A percentile compares a stretch with the other conserved stretches of the same genome.
phyloP scores from a whole-genome alignment of 2,113 vertebrate genomes.

The Pardalotus punctatus region DNA sequence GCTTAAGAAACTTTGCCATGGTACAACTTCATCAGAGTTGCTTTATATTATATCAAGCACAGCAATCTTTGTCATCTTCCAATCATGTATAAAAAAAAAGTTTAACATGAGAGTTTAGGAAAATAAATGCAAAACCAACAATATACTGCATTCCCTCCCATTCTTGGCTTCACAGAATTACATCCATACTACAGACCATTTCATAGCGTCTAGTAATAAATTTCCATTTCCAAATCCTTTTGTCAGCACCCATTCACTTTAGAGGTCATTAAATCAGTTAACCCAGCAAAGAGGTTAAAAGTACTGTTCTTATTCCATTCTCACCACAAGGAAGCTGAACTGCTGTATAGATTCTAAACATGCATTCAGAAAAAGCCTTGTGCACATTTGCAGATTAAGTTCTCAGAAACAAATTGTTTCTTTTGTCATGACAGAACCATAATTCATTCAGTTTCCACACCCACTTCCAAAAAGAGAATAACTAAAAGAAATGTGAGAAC shows the following conservation, averaged over 20 bases:
- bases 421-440: conserved; percentile 46
- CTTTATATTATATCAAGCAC: background rate
- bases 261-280: conserved; percentile 44
- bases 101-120: background rate
- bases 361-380: conserved; percentile 2
- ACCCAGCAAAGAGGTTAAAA: conserved; percentile 39
- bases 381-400: conserved; percentile 3
- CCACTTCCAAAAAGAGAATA: conserved; percentile 48
- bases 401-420: conserved; percentile 48
- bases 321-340: background rate
- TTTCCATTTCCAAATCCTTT: conserved; percentile 30
- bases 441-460: conserved; percentile 58
- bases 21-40: background rate
- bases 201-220: background rate
- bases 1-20: background rate
- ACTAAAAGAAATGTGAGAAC: conserved; percentile 54
- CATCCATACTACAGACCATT: background rate
- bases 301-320: background rate
- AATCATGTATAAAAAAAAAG: background rate
- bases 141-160: background rate
- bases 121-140: background rate
- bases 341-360: background rate
- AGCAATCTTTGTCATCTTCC: background rate
- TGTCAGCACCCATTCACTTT: conserved; percentile 8
- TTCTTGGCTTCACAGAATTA: background rate